These are phyloP conservation scores for Chionomys nivalis DNA, from an alignment of 2,113 vertebrate species.

Conservation along the genomic window DNA sequence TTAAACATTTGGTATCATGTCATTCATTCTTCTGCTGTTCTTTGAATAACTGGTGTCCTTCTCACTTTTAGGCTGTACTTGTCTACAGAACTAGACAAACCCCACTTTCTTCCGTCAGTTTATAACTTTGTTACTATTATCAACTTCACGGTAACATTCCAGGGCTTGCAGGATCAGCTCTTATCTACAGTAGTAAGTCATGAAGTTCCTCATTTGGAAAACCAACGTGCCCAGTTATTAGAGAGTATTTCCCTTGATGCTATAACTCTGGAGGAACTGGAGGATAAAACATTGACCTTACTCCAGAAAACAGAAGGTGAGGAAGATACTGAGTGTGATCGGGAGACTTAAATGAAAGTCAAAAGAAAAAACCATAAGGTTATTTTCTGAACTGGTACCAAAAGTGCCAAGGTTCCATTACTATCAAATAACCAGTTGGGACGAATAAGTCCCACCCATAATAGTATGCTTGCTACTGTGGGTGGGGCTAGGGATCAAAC, in stretches of 20 bases:
- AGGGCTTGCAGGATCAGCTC: conserved; percentile 84
- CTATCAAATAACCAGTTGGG: background rate
- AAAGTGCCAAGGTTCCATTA: background rate
- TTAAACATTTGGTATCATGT: background rate
- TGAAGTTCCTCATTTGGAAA: conserved; percentile 81
- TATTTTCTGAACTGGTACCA: background rate
- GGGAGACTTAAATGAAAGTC: background rate
- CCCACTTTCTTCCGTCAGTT: conserved; percentile 77
- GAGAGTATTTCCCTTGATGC: conserved; percentile 79
- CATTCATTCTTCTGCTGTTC: background rate
- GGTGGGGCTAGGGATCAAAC: background rate
- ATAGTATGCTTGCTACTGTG: background rate
- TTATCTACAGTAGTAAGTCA: conserved; percentile 79
- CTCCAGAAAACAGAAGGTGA: conserved; percentile 83
- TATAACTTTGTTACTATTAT: conserved; percentile 83
- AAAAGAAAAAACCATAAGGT: background rate
- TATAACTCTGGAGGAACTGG: conserved; percentile 78
- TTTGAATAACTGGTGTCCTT: conserved; percentile 9
- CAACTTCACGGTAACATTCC: conserved; percentile 83
- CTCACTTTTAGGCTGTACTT: conserved; percentile 81
- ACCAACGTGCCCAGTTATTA: conserved; percentile 74
- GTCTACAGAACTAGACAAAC: conserved; percentile 80
- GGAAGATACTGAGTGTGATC: background rate
- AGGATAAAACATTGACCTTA: conserved; percentile 81
- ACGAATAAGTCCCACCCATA: background rate